These are phyloP conservation scores for Lepidurus packardi DNA, from an alignment of 1,140 invertebrate species.

Conservation along the genomic window DNA sequence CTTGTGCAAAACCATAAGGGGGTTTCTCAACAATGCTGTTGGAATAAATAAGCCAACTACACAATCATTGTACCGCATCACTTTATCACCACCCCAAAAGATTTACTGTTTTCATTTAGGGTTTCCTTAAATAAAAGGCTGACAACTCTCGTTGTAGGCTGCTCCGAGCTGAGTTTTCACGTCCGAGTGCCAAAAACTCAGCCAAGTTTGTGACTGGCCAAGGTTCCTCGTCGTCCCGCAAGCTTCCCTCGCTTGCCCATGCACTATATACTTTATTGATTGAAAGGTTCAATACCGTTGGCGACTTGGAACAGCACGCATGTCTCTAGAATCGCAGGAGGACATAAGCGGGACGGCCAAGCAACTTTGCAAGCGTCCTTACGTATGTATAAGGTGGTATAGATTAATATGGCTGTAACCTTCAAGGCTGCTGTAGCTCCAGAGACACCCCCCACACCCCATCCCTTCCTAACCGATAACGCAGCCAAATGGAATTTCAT, in stretches of 20 bases:
- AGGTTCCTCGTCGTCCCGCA: neutral
- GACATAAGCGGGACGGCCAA: neutral
- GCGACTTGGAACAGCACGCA: neutral
- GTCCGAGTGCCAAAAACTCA: neutral
- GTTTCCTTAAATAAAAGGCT: too few relatives aligned
- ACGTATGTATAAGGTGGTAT: conserved; percentile 7
- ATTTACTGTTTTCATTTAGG: too few relatives aligned
- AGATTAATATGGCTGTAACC: conserved; percentile 19
- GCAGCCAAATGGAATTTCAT: too few relatives aligned
- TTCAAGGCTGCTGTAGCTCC: neutral
- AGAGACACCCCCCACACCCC: neutral
- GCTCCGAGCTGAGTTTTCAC: neutral
- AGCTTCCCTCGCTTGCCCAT: neutral
- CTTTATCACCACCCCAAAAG: too few relatives aligned
- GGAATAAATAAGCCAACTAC: too few relatives aligned
- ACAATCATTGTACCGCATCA: too few relatives aligned
- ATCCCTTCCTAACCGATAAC: neutral
- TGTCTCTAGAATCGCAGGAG: neutral
- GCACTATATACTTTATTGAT: neutral
- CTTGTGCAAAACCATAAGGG: too few relatives aligned
- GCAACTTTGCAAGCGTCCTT: neutral
- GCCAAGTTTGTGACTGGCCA: neutral
- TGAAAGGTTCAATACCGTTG: conserved; percentile 15
- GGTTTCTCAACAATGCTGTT: too few relatives aligned
- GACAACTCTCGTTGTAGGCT: neutral